phyloP scores from a whole-genome alignment of 2,113 vertebrate genomes.

The Chrysemys picta region DNA sequence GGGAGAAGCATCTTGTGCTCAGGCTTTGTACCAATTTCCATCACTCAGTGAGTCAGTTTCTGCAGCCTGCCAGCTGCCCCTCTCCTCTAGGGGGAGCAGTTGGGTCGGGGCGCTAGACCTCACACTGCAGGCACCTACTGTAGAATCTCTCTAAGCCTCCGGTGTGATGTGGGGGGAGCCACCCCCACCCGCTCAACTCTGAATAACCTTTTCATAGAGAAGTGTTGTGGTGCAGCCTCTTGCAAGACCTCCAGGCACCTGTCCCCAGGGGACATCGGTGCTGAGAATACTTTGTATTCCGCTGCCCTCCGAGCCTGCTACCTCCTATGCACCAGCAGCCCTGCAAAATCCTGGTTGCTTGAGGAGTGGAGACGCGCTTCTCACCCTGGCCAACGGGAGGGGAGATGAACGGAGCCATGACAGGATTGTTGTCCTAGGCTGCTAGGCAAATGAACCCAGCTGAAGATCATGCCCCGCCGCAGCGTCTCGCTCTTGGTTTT shows the following conservation, averaged over 20 bases:
- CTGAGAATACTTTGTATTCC: background rate
- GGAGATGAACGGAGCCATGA: background rate
- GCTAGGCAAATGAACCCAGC: background rate
- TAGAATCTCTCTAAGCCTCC: too few species aligned
- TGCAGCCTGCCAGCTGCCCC: background rate
- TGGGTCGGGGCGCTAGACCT: too few species aligned
- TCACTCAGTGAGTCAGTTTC: background rate
- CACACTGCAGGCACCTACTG: too few species aligned
- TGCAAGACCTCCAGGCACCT: too few species aligned
- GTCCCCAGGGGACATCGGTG: background rate
- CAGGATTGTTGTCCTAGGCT: background rate
- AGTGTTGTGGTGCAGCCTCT: background rate
- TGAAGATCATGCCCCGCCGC: background rate
- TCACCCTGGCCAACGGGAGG: background rate
- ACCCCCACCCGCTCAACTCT: background rate
- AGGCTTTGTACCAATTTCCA: background rate
- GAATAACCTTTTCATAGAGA: background rate
- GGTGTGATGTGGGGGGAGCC: background rate
- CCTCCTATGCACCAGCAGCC: too few species aligned
- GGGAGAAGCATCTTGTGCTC: background rate
- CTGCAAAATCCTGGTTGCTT: background rate
- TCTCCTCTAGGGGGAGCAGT: background rate
- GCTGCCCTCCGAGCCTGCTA: background rate
- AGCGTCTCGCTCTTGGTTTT: background rate
- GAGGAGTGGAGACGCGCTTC: background rate